Percentiles rank a stretch among this genome's conserved stretches.
Evolutionary conservation across 2,797 vertebrate species (phyloP).

Genomic region (Hapalemur alaotrensis): DNA sequence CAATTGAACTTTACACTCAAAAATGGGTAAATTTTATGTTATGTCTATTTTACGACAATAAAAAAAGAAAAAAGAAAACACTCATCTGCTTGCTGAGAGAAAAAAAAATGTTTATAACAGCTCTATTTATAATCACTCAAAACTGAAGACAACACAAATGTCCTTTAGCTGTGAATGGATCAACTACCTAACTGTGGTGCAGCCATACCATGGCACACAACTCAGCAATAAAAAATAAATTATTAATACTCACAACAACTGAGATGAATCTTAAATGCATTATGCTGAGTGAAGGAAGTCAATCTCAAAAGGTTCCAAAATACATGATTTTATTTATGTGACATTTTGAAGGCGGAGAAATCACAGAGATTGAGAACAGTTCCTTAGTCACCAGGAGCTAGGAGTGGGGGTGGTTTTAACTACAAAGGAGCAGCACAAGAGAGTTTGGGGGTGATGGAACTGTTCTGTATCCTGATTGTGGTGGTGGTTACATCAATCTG

Average conservation of each 20-base stretch:
- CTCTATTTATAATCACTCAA: not conserved
- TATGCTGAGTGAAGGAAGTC: not conserved
- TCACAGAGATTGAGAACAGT: not conserved
- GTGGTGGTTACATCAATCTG: not conserved
- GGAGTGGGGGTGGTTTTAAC: not conserved
- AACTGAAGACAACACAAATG: not conserved
- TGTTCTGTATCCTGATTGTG: not conserved
- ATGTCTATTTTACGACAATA: not conserved
- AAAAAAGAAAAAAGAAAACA: not conserved
- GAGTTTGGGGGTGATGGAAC: not conserved
- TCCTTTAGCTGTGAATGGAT: not conserved
- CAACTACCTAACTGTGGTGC: not conserved
- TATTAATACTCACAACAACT: not conserved
- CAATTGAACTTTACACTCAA: not conserved
- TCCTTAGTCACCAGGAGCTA: not conserved
- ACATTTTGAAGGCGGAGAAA: not conserved
- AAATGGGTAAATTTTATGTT: not conserved
- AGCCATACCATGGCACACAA: not conserved
- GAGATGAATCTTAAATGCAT: not conserved
- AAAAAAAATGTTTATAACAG: not conserved
- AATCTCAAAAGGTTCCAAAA: not conserved
- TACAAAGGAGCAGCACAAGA: not conserved
- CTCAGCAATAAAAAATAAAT: not conserved
- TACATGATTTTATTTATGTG: not conserved
- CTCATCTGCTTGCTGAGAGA: not conserved